Conservation (phyloP, 2,888 invertebrate genomes). For the Temnothorax rugatulus region DNA sequence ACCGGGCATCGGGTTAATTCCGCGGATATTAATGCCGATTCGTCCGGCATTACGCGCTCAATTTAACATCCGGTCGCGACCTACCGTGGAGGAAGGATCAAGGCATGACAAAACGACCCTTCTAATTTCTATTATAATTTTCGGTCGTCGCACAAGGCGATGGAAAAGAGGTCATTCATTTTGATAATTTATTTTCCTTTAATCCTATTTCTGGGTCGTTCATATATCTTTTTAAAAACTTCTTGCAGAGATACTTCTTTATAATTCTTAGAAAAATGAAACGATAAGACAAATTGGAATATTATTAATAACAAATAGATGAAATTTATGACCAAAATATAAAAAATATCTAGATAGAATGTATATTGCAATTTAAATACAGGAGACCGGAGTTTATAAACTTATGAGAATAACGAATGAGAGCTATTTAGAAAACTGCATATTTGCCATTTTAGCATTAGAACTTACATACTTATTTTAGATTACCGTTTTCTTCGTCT, state of each 20-base stretch:
- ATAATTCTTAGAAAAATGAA: constrained; percentile 63
- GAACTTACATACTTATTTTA: neutral
- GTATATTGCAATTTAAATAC: neutral
- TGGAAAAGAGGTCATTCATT: constrained; percentile 58
- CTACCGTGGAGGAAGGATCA: constrained; percentile 19
- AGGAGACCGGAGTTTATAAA: neutral
- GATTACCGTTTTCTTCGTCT: neutral
- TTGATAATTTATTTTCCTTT: constrained; percentile 29
- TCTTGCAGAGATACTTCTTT: constrained; percentile 52
- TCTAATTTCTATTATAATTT: constrained; percentile 68
- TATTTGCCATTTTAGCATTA: neutral
- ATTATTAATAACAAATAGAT: neutral
- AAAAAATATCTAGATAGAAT: neutral
- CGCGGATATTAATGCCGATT: constrained; percentile 68
- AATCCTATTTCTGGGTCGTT: constrained; percentile 19
- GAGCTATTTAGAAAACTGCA: neutral
- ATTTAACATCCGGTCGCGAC: constrained; percentile 64
- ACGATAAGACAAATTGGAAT: neutral
- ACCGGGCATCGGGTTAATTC: constrained; percentile 56
- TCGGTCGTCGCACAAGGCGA: constrained; percentile 5
- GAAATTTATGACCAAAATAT: neutral
- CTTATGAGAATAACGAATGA: neutral
- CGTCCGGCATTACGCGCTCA: constrained; percentile 59
- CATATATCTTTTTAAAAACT: neutral
- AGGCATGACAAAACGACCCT: constrained; percentile 2